phyloP scores from a whole-genome alignment of 2,113 vertebrate genomes.

The Brachypteracias leptosomus region DNA sequence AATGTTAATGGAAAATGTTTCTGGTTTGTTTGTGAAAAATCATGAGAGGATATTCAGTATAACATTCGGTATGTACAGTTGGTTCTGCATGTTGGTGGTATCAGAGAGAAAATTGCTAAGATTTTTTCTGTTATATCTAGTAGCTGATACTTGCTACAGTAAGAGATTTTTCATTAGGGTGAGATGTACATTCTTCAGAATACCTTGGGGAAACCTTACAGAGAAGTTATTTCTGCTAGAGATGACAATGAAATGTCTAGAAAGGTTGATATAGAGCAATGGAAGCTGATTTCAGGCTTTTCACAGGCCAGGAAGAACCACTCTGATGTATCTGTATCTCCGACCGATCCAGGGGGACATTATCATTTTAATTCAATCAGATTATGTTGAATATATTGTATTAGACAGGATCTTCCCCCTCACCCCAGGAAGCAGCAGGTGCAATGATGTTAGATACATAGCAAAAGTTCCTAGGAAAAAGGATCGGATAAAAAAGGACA shows the following conservation, averaged over 20 bases:
- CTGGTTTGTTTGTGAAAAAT: background rate
- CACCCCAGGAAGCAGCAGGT: background rate
- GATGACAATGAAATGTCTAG: background rate
- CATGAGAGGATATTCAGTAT: accelerated
- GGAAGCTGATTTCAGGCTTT: background rate
- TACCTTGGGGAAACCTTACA: background rate
- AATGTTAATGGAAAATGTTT: background rate
- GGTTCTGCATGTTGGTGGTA: background rate
- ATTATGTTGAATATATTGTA: background rate
- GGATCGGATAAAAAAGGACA: background rate
- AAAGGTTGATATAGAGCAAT: background rate
- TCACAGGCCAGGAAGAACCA: background rate
- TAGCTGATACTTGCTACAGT: background rate
- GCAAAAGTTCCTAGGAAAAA: background rate
- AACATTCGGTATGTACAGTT: accelerated
- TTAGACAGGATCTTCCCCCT: background rate
- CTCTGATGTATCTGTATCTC: background rate
- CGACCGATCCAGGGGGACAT: background rate
- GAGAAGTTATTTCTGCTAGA: background rate
- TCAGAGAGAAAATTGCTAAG: background rate
- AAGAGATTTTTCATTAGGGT: background rate
- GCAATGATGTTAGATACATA: background rate
- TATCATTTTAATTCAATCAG: background rate
- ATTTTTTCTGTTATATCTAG: background rate
- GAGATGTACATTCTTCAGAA: background rate